A percentile compares a stretch with the other conserved stretches of the same genome.
Conservation (phyloP, 2,888 invertebrate species). For the Gandaritis pyraliata region DNA sequence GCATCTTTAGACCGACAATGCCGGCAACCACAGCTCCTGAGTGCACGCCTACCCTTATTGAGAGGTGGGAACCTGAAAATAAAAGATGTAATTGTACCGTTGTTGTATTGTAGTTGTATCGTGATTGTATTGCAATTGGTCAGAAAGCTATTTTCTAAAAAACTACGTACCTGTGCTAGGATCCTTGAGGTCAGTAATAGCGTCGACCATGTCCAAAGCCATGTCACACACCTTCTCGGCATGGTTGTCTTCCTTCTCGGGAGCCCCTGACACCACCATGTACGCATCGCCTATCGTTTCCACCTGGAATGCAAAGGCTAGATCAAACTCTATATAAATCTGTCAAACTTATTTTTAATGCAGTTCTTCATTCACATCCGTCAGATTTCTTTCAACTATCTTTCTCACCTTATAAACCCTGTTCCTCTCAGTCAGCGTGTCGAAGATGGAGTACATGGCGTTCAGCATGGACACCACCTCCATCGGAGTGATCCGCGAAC, state of each 20-base stretch:
- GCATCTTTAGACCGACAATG: constrained; percentile 97
- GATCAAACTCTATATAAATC: neutral
- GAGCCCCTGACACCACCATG: constrained; percentile 98
- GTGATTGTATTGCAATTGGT: too few relatives aligned
- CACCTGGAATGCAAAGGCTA: constrained; percentile 83
- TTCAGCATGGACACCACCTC: constrained; percentile 99
- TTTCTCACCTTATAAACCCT: constrained; percentile 94
- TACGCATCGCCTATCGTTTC: constrained; percentile 99
- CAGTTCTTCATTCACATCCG: too few relatives aligned
- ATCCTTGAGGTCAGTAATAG: constrained; percentile 95
- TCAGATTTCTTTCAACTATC: too few relatives aligned
- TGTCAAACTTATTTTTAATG: too few relatives aligned
- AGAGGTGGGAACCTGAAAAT: constrained; percentile 91
- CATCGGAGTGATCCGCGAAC: constrained; percentile 97
- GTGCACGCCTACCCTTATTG: constrained; percentile 94
- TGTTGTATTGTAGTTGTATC: too few relatives aligned
- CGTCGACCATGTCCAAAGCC: constrained; percentile 98
- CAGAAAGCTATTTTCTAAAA: too few relatives aligned
- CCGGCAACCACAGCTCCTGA: constrained; percentile 97
- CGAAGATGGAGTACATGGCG: constrained; percentile 99
- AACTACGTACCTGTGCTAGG: constrained; percentile 93
- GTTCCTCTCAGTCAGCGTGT: constrained; percentile 95
- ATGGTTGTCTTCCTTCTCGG: constrained; percentile 94
- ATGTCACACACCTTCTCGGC: constrained; percentile 97
- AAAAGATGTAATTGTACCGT: constrained; percentile 30